Evolutionary conservation across 1,140 invertebrate genomes (phyloP).

Genomic region (Hyles vespertilio): DNA sequence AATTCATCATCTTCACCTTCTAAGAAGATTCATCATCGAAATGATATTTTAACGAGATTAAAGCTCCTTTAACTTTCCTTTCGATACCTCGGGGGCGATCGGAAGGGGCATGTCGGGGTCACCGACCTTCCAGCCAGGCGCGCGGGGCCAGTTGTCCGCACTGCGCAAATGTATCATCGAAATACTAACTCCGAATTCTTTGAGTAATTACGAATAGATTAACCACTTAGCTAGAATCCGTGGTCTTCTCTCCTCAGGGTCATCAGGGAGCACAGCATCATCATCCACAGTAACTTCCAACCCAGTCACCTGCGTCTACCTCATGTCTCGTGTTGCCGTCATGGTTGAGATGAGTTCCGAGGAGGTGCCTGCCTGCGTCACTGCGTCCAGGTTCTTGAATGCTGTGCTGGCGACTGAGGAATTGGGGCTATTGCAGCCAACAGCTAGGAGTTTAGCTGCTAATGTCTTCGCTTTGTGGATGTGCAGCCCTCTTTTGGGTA

Average conservation of each 20-base stretch:
- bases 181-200: no score
- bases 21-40: no score
- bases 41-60: no score
- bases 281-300: slow-evolving; percentile 57
- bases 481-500: slow-evolving; percentile 79
- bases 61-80: no score
- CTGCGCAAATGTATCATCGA: no score
- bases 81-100: no score
- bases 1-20: no score
- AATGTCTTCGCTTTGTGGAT: slow-evolving; percentile 82
- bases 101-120: no score
- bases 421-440: slow-evolving; percentile 75
- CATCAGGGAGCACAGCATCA: slow-evolving; percentile 59
- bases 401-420: slow-evolving; percentile 79
- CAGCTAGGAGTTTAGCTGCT: slow-evolving; percentile 76
- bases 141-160: no score
- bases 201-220: no score
- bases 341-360: slow-evolving; percentile 80
- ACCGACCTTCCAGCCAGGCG: no score
- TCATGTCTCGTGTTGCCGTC: slow-evolving; percentile 80
- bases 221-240: no score
- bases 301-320: slow-evolving; percentile 77
- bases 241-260: slow-evolving; percentile 30
- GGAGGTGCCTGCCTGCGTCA: slow-evolving; percentile 79
- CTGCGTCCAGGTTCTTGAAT: slow-evolving; percentile 76